A percentile compares a stretch with the other conserved stretches of the same genome.
phyloP scores from a whole-genome alignment of 2,113 vertebrate species.

The Campylomormyrus tamandua region DNA sequence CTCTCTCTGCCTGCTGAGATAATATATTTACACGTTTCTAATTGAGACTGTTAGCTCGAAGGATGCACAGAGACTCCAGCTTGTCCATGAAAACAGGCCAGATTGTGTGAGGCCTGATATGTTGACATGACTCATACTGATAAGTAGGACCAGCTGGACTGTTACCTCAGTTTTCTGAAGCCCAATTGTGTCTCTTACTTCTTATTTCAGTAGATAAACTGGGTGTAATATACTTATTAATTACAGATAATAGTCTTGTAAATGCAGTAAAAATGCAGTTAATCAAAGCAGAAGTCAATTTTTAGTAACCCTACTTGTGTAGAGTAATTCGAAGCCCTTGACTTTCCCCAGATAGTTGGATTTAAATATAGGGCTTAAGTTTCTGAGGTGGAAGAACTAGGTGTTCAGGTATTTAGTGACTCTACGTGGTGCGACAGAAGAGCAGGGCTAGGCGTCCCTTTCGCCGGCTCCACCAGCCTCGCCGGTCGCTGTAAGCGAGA shows the following conservation, averaged over 20 bases:
- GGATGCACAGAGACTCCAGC: constrained; percentile 50
- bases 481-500: constrained; percentile 7
- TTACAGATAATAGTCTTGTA: neutral
- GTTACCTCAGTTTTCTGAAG: constrained; percentile 10
- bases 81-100: constrained; percentile 55
- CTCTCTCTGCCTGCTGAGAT: constrained; percentile 13
- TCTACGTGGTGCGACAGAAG: neutral
- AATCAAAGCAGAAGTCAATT: neutral
- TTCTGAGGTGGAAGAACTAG: constrained; percentile 21
- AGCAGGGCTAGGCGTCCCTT: constrained; percentile 29
- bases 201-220: neutral
- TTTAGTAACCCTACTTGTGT: neutral
- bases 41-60: constrained; percentile 48
- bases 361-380: neutral
- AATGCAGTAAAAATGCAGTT: neutral
- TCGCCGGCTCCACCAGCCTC: constrained; percentile 27
- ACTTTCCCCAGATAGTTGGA: neutral
- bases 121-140: constrained; percentile 29
- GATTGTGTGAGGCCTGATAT: constrained; percentile 50
- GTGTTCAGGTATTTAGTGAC: constrained; percentile 31
- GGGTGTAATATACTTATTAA: neutral
- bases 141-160: constrained; percentile 21
- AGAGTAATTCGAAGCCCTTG: neutral
- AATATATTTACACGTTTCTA: constrained; percentile 47
- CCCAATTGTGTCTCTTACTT: neutral